Conservation (phyloP, 1,140 invertebrate species). For the Reticulitermes speratus region DNA sequence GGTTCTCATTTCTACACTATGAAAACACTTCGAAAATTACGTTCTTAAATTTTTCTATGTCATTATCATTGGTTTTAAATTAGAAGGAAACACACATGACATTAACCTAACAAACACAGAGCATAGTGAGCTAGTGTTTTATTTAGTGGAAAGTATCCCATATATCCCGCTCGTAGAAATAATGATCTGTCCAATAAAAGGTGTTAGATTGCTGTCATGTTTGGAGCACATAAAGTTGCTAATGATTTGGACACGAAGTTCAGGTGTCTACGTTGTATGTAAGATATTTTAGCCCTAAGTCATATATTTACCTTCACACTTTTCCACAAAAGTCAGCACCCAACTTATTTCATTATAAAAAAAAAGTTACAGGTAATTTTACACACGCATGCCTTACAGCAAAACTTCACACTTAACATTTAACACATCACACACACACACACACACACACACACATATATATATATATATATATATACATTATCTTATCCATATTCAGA, state of each 20-base stretch:
- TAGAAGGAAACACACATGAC: too few relatives aligned
- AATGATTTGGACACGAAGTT: background rate
- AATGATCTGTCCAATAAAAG: too few relatives aligned
- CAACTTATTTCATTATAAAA: background rate
- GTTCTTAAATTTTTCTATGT: too few relatives aligned
- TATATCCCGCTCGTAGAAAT: too few relatives aligned
- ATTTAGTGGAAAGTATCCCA: too few relatives aligned
- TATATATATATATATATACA: background rate
- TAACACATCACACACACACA: background rate
- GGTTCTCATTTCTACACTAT: too few relatives aligned
- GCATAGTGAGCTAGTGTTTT: too few relatives aligned
- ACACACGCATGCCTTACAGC: background rate
- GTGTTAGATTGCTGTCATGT: too few relatives aligned
- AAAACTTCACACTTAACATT: background rate
- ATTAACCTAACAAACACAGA: too few relatives aligned
- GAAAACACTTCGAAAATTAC: too few relatives aligned
- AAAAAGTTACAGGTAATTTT: background rate
- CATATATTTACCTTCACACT: background rate
- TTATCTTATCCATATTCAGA: background rate
- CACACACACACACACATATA: too few relatives aligned
- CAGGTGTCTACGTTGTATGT: background rate
- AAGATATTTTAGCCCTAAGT: background rate
- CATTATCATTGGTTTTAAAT: too few relatives aligned
- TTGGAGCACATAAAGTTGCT: background rate
- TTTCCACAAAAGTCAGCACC: constrained; percentile 17